Conservation (phyloP, 2,797 vertebrate genomes). For the Zalophus californianus region DNA sequence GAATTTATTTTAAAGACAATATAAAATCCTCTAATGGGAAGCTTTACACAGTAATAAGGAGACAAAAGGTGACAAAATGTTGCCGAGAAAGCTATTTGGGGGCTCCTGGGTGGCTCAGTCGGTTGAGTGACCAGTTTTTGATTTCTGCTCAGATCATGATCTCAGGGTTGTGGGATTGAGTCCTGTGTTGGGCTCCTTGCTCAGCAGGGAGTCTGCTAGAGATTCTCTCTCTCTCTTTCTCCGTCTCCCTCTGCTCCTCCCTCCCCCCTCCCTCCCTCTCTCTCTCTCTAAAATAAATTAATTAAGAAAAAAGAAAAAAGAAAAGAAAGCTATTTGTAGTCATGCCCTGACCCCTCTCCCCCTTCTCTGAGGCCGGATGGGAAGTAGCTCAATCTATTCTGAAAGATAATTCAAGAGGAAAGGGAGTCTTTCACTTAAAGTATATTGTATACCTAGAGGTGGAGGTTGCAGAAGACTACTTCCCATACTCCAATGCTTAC, state of each 20-base stretch:
- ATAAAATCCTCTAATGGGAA: slow-evolving; percentile 41
- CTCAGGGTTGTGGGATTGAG: not conserved
- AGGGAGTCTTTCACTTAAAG: not conserved
- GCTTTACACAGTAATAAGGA: slow-evolving; percentile 4
- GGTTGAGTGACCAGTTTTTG: not conserved
- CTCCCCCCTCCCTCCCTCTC: not conserved
- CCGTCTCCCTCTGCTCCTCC: no score
- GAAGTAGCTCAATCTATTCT: slow-evolving; percentile 15
- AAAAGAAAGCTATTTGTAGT: slow-evolving; percentile 27
- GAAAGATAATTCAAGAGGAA: slow-evolving; percentile 32
- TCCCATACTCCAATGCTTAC: not conserved
- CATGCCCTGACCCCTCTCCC: not conserved
- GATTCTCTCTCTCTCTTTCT: not conserved
- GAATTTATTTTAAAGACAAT: slow-evolving; percentile 48
- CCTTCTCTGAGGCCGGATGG: slow-evolving; percentile 1
- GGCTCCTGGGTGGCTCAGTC: not conserved
- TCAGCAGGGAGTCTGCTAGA: not conserved
- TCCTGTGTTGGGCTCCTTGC: not conserved
- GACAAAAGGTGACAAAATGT: slow-evolving; percentile 19
- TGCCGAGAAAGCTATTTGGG: slow-evolving; percentile 12
- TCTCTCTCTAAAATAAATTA: not conserved
- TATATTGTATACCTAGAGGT: not conserved
- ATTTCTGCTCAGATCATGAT: not conserved
- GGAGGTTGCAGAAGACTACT: not conserved
- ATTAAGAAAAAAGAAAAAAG: not conserved